Evolutionary conservation across 2,113 vertebrate genomes (phyloP), one percentile per base, ranked within the genome.

Genomic region (Urocolius indicus): DNA sequence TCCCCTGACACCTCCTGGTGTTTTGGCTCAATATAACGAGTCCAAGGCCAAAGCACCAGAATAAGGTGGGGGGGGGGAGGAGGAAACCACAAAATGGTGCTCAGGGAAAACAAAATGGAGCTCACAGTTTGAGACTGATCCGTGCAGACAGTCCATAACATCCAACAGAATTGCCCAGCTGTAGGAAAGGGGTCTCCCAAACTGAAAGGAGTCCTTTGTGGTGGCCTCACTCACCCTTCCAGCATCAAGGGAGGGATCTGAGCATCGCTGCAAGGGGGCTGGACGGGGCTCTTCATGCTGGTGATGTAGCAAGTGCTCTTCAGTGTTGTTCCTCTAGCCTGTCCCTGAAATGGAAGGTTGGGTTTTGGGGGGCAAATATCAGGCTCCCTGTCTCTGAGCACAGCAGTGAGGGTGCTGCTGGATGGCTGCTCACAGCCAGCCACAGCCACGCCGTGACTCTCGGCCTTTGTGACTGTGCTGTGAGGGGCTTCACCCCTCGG

Each of bases 1-100:
- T 65, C 84, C 87, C 74, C 91, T 93, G 89, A 91, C 94, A 91
- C 91, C 96, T 97, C 95, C 96, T 78, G 91, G 96, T 94, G 96
- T 91, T 95, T 94, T 94, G 94, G 96, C 96, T 97, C 94, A 94
- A 94, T 92, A 57, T 6, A 0, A 38, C 3, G n/a, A 96, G 84
- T 32, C 91, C 91, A 75, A 84, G 93, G 84, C 93, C 93, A 78
- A 95, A 87, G 73, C 93, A 52, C 45, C 45, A 82, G 94, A 94
- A 93, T 58, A 91, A n/a, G n/a, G n/a, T n/a, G n/a, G n/a, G n/a
- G n/a, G n/a, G n/a, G n/a, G n/a, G n/a, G n/a, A n/a, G n/a, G 77
- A 66, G 69, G 7, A 81, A 34, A 5, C 9, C 9, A 85, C 77
- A 95, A 96, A 97, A 97, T 95, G 95, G 96, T 69, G 93, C 74